These are phyloP conservation scores for Theocolax elegans DNA, from an alignment of 1,140 invertebrate genomes.

Conservation along the genomic window DNA sequence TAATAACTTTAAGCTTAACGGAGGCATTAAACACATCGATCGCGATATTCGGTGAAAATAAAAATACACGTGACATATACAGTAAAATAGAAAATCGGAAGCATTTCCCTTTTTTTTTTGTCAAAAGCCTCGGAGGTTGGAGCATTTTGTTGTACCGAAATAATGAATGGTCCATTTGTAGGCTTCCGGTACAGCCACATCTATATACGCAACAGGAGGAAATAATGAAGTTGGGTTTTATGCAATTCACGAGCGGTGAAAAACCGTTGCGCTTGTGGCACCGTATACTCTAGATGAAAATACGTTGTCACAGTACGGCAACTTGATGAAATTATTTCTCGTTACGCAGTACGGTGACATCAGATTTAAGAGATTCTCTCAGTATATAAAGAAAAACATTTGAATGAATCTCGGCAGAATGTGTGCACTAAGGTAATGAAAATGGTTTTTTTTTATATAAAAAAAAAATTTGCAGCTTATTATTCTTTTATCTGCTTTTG, in stretches of 20 bases:
- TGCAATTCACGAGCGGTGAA: constrained; percentile 17
- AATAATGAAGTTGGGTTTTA: constrained; percentile 41
- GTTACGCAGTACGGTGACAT: constrained; percentile 14
- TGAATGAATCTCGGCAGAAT: too few relatives aligned
- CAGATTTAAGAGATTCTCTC: constrained; percentile 4
- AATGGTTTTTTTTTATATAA: too few relatives aligned
- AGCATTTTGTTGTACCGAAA: constrained; percentile 19
- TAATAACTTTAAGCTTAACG: constrained; percentile 28
- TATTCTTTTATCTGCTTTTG: too few relatives aligned
- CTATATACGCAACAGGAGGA: neutral
- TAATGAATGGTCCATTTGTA: constrained; percentile 41
- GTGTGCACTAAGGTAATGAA: too few relatives aligned
- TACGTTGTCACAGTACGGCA: constrained; percentile 11
- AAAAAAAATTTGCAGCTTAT: too few relatives aligned
- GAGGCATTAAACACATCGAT: constrained; percentile 23
- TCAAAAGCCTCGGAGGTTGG: neutral
- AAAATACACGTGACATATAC: neutral
- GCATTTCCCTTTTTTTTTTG: constrained; percentile 21
- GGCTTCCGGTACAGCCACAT: constrained; percentile 12
- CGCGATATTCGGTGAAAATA: constrained; percentile 18
- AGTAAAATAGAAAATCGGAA: constrained; percentile 34
- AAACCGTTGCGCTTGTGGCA: neutral
- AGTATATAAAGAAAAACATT: too few relatives aligned
- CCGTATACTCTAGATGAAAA: constrained; percentile 18
- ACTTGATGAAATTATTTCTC: constrained; percentile 33